Conservation (phyloP, 2,797 vertebrate genomes). For the Takifugu rubripes region DNA sequence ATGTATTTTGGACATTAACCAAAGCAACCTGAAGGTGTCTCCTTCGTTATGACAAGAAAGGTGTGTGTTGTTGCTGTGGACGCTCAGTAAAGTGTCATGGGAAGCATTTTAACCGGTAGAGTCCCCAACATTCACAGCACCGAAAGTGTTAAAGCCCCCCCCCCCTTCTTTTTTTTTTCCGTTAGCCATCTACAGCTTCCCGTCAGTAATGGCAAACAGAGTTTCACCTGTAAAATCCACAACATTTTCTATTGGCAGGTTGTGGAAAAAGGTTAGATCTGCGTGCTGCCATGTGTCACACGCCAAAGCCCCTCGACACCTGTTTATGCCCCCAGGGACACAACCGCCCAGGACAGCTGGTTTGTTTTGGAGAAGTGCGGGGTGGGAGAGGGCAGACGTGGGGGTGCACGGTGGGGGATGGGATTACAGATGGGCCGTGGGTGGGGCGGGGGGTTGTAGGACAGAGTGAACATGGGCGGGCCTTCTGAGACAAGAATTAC, state of each 20-base stretch:
- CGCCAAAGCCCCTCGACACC: conserved; percentile 63
- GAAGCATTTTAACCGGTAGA: not conserved
- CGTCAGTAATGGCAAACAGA: conserved; percentile 40
- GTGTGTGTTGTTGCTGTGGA: too few relatives aligned
- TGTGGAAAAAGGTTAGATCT: conserved; percentile 44
- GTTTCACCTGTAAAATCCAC: conserved; percentile 44
- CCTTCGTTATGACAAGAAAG: conserved; percentile 20
- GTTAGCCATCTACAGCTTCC: conserved; percentile 20
- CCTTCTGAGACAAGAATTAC: conserved; percentile 68
- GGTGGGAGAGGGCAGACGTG: conserved; percentile 57
- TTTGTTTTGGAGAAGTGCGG: conserved; percentile 64
- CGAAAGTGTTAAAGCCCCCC: too few relatives aligned
- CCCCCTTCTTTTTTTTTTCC: too few relatives aligned
- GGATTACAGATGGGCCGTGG: conserved; percentile 71
- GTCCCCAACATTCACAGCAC: not conserved
- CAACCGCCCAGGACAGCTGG: conserved; percentile 73
- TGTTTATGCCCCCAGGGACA: conserved; percentile 72
- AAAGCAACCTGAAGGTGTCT: conserved; percentile 28
- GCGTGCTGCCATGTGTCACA: conserved; percentile 65
- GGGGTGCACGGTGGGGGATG: conserved; percentile 59
- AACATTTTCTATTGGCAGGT: conserved; percentile 44
- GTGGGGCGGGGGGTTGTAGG: conserved; percentile 9
- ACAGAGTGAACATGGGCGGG: conserved; percentile 16
- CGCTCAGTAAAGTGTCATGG: too few relatives aligned
- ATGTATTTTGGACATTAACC: conserved; percentile 49